Base-by-base conservation (phyloP, 2,797 vertebrate genomes). In the Lophius americanus region DNA sequence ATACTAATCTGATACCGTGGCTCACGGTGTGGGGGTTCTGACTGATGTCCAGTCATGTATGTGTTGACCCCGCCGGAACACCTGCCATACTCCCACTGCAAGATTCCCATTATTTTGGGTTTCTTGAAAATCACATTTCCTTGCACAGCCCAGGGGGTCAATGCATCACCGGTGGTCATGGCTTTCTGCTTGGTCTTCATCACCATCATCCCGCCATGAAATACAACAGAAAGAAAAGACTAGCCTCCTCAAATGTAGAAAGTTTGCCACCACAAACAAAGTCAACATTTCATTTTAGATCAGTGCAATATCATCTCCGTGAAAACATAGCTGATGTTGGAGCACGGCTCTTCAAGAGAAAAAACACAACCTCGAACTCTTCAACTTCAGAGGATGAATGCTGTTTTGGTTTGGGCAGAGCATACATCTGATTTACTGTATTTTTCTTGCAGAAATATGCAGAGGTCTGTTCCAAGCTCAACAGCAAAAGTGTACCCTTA, bases 401-500 rank as follows among this genome's bases (percentile, higher is more conserved):
- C 55, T 57, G 36, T 55, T 68, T 71, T 76, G 52, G 52, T 54
- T 64, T 37, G 36, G 72, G 36, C 43, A 83, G 73, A 85, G 78
- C 65, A 81, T 63, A 73, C 44, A 72, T 79, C 12, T 58, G 57
- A 81, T 82, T 80, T 65, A 72, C 39, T 60, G 5, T 74, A 52
- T 84, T 89, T 82, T 74, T 60, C 76, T 68, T 70, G 13, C 55
- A 75, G 62, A 85, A 85, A 78, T 75, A 84, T 69, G 68, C 55
- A 12, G 56, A 48, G 53, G 48, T 43, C 51, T 51, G 43, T 42
- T 86, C 81, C 78, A 86, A 84, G 77, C 70, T 82, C 81, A 90
- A 70, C 84, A 85, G 58, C 8, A 42, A 41, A 58, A 79, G 48
- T 56, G 48, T 41, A 59, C 71, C 54, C 70, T 60, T 53, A 10